These are phyloP conservation scores for Leucoraja erinaceus DNA, from an alignment of 2,113 vertebrate genomes.

Conservation along the genomic window DNA sequence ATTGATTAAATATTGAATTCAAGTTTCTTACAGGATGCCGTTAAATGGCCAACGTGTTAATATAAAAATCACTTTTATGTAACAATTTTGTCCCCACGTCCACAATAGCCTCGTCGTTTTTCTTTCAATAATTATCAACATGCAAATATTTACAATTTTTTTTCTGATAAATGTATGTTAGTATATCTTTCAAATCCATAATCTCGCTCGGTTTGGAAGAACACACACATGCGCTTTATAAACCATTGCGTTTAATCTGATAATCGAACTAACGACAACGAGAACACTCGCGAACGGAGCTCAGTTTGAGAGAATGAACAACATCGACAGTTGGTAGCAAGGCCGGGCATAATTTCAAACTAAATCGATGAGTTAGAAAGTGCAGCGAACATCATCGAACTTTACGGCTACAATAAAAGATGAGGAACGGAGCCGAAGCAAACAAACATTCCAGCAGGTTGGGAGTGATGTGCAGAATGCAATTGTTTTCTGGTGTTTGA, in stretches of 20 bases:
- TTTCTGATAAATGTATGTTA: not conserved
- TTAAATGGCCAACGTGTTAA: not conserved
- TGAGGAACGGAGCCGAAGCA: not conserved
- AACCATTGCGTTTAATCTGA: not conserved
- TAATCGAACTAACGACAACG: not conserved
- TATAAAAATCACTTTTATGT: not conserved
- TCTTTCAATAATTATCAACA: not conserved
- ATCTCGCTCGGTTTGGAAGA: not conserved
- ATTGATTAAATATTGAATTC: not conserved
- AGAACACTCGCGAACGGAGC: not conserved
- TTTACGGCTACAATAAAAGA: not conserved
- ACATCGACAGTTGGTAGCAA: not conserved
- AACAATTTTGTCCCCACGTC: not conserved
- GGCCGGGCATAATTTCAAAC: not conserved
- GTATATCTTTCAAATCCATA: not conserved
- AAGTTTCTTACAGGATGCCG: not conserved
- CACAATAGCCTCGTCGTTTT: not conserved
- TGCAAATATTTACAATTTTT: not conserved
- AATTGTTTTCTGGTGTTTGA: not conserved
- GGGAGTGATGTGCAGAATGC: not conserved
- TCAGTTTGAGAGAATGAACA: not conserved
- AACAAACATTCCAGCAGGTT: not conserved
- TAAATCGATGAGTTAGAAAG: not conserved
- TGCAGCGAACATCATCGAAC: not conserved
- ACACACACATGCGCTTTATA: not conserved